phyloP scores from a whole-genome alignment of 2,113 vertebrate genomes.

The Ornithorhynchus anatinus region DNA sequence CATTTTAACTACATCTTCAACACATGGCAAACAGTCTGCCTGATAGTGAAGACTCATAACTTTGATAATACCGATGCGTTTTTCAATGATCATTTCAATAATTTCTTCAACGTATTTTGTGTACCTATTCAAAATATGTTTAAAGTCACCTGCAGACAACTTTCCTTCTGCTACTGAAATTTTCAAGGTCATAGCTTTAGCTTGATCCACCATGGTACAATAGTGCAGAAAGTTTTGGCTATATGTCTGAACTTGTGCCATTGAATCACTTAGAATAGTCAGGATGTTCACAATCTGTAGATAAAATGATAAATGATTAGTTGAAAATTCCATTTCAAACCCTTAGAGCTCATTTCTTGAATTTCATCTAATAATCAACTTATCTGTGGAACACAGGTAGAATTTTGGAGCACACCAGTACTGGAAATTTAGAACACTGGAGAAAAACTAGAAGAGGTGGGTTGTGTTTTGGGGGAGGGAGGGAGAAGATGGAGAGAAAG shows the following conservation, averaged over 20 bases:
- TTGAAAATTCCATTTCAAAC: background rate
- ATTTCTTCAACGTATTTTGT: constrained; percentile 31
- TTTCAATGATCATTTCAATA: constrained; percentile 39
- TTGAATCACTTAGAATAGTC: constrained; percentile 31
- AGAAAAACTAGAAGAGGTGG: too few species aligned
- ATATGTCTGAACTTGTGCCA: constrained; percentile 35
- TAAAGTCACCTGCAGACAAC: constrained; percentile 44
- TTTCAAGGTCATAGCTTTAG: constrained; percentile 40
- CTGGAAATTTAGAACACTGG: too few species aligned
- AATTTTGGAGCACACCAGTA: too few species aligned
- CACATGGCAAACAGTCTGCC: constrained; percentile 57
- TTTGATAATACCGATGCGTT: constrained; percentile 44
- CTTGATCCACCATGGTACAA: constrained; percentile 46
- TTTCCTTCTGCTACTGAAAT: constrained; percentile 16
- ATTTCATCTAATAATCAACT: too few species aligned
- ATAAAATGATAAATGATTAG: background rate
- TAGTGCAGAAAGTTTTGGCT: constrained; percentile 41
- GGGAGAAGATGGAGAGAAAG: too few species aligned
- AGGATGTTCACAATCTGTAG: constrained; percentile 41
- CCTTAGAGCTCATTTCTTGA: too few species aligned
- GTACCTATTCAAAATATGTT: constrained; percentile 28
- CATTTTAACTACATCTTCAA: constrained; percentile 48
- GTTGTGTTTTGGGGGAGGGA: too few species aligned
- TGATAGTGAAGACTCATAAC: constrained; percentile 50
- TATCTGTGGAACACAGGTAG: too few species aligned